Base-by-base conservation (phyloP, 2,888 invertebrate species). In the Ornithoptera priamus region DNA sequence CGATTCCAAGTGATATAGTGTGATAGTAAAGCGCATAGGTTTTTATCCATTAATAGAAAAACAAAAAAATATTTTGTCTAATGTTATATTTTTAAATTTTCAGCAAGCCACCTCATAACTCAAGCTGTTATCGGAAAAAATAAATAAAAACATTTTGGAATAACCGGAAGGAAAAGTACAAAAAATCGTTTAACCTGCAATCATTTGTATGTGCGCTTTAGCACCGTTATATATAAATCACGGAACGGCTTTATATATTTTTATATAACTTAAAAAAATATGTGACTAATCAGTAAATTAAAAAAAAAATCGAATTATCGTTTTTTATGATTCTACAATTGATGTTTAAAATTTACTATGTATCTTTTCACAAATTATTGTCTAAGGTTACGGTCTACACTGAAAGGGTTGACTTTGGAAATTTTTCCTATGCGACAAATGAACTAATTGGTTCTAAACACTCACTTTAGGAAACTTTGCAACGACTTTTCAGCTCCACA, bases 61-160 rank as follows among this genome's bases (percentile, higher is more conserved):
- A 22, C 22, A 22, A 22, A 22, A 22, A 22, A 22, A 58, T 30
- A 30, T 59, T 24, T 17, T 59, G 4, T 30, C 17, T 30, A 59
- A 59, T 30, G 24, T 22, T 18, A 59, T 22, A 30, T 46, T 66
- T 61, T 60, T 61, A 24, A 72, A 58, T 72, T 76, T 86, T 65
- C 90, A 91, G 91, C 91, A 74, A 75, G 82, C 73, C 89, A 88
- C 76, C 72, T 86, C 73, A 86, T 91, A 76, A 79, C 85, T 71
- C 90, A 90, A 72, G 85, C 81, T 70, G 79, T 90, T 71, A 22
- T 24, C 20, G 82, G 84, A 75, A 92, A 90, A 84, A 80, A 77
- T 76, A 81, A 88, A 72, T 91, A 53, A 53, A 53, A 53, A 53
- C 18, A n/a, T 18, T 18, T 69, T 71, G 71, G 72, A 74, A 73